phyloP scores from a whole-genome alignment of 1,140 invertebrate species.

The Cryptotermes secundus region DNA sequence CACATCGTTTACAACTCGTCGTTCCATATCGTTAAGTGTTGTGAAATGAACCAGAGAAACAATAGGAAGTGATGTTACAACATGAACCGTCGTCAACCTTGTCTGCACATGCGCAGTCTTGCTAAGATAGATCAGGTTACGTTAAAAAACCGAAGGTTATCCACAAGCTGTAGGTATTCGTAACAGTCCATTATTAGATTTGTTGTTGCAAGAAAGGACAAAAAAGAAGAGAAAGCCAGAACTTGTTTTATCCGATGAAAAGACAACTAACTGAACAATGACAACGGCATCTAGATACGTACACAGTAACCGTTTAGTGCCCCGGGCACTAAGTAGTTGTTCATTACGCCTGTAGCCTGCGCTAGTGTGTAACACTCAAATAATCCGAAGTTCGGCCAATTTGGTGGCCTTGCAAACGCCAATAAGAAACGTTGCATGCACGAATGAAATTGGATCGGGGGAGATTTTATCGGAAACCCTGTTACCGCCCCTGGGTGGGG shows the following conservation, averaged over 20 bases:
- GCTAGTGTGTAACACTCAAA: neutral
- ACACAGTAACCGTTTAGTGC: neutral
- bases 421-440: neutral
- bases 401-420: neutral
- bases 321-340: neutral
- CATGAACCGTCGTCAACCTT: neutral
- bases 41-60: too few relatives aligned
- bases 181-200: slow-evolving; percentile 7
- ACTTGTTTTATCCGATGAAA: neutral
- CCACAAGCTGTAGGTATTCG: neutral
- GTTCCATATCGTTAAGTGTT: too few relatives aligned
- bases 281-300: neutral
- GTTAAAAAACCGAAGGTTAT: neutral
- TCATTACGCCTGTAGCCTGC: neutral
- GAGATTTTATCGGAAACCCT: neutral
- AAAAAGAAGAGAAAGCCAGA: neutral
- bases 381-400: neutral
- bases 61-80: too few relatives aligned
- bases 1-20: too few relatives aligned
- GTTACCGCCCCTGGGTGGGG: neutral
- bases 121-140: neutral
- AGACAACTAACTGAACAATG: neutral
- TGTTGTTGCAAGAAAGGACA: neutral
- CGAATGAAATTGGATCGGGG: neutral
- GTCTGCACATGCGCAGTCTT: neutral